Percentiles rank a stretch among this genome's conserved stretches.
Evolutionary conservation across 2,888 invertebrate genomes (phyloP).

Genomic region (Eustalomyia histrio): DNA sequence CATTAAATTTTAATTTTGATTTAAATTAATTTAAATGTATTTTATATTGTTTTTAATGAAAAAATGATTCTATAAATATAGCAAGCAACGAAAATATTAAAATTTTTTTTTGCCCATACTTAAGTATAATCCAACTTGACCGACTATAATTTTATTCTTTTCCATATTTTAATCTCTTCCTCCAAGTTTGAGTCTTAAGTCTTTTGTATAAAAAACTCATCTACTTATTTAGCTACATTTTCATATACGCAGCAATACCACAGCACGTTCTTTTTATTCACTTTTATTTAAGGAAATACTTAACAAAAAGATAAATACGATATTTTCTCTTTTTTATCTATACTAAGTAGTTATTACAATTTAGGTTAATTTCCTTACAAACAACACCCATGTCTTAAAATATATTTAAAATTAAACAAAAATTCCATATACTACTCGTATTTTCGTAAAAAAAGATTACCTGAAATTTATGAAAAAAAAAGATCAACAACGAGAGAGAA

Average conservation of each 20-base stretch:
- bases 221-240: neutral
- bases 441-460: conserved; percentile 33
- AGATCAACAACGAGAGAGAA: neutral
- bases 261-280: neutral
- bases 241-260: neutral
- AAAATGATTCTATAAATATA: too few relatives aligned
- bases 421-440: conserved; percentile 21
- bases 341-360: conserved; percentile 20
- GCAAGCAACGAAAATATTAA: too few relatives aligned
- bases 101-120: too few relatives aligned
- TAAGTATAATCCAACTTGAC: too few relatives aligned
- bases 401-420: conserved; percentile 38
- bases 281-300: neutral
- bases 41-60: too few relatives aligned
- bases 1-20: too few relatives aligned
- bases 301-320: conserved; percentile 4
- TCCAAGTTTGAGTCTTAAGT: neutral
- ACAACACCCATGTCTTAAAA: conserved; percentile 40
- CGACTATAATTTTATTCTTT: too few relatives aligned
- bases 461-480: conserved; percentile 24
- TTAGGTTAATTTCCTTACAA: conserved; percentile 55
- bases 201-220: neutral
- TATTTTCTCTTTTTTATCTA: conserved; percentile 22
- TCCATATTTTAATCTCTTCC: neutral
- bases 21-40: too few relatives aligned